Evolutionary conservation across 2,797 vertebrate species (phyloP), one percentile per base, ranked within the genome.

Genomic region (Spheniscus humboldti): DNA sequence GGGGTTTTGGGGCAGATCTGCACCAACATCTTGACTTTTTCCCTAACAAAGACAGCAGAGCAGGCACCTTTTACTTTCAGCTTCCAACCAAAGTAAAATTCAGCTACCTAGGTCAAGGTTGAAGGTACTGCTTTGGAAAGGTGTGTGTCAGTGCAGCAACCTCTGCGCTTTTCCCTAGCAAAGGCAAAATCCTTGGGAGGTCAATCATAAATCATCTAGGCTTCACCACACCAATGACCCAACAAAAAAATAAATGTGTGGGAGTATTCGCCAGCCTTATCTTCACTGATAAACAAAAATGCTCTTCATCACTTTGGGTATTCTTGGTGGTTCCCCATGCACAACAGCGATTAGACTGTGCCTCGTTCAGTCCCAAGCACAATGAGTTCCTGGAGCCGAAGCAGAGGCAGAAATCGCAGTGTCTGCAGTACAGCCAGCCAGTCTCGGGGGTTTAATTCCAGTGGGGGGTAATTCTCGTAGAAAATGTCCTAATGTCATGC

Each of bases 351-450:
- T 64, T 27, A 87, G 23, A 27, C 23, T 56, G 10, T 71, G 14
- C 28, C 18, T 72, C 0, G 0, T 55, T 67, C 28, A 15, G 7
- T 71, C 18, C 23, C 15, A 28, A 71, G 22, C 19, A 50, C 1
- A 0, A 5, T 9, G 33, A 71, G 7, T 13, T 83, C 28, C 23
- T 31, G 33, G 16, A 2, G 2, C 14, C 31, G 35, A 85, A 92
- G 31, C 55, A 53, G 52, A 82, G 24, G 28, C 25, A 72, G 43
- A 62, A 77, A 17, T 85, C 7, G 3, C 33, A 28, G 16, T 48
- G 19, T 37, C 41, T 86, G 30, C 10, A 31, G 25, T 37, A 68
- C 39, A 56, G 28, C 9, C 35, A 67, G 2, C 5, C 37, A 23
- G n/a, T 27, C 19, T 74, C 37, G 11, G 64, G 23, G 9, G 6